Conservation (phyloP, 2,113 vertebrate species). For the Muscicapa adusta region DNA sequence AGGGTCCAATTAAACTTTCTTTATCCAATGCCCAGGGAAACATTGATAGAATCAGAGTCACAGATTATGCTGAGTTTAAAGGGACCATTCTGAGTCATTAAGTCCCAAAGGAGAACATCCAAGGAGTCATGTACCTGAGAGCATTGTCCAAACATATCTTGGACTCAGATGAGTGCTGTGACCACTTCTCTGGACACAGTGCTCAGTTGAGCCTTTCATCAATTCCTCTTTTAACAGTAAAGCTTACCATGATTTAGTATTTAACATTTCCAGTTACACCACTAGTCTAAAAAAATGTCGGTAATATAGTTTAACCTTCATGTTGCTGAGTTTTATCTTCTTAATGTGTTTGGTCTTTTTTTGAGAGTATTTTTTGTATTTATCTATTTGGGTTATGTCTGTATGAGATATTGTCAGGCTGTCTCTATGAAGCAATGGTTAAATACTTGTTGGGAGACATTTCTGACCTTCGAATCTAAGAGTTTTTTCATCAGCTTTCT, state of each 20-base stretch:
- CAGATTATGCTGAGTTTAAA: background rate
- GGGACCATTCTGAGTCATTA: background rate
- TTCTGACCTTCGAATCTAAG: background rate
- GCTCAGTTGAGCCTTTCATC: background rate
- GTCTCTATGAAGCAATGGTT: background rate
- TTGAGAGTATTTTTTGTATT: background rate
- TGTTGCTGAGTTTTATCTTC: background rate
- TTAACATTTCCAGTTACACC: background rate
- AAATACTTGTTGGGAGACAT: background rate
- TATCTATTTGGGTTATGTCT: background rate
- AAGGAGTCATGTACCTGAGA: background rate
- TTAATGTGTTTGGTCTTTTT: rapidly evolving
- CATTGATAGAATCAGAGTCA: background rate
- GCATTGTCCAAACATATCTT: background rate
- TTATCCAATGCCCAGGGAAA: background rate
- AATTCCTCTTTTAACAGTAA: background rate
- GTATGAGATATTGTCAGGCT: background rate
- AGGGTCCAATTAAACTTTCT: background rate
- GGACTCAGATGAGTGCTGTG: background rate
- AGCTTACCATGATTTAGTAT: background rate
- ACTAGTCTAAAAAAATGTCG: background rate
- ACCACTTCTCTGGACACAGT: background rate
- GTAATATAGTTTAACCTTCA: background rate
- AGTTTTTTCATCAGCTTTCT: background rate
- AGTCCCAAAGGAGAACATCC: background rate